Evolutionary conservation across 2,113 vertebrate genomes (phyloP), one percentile per base, ranked within the genome.

Genomic region (Cyphomyrus plagiostoma): DNA sequence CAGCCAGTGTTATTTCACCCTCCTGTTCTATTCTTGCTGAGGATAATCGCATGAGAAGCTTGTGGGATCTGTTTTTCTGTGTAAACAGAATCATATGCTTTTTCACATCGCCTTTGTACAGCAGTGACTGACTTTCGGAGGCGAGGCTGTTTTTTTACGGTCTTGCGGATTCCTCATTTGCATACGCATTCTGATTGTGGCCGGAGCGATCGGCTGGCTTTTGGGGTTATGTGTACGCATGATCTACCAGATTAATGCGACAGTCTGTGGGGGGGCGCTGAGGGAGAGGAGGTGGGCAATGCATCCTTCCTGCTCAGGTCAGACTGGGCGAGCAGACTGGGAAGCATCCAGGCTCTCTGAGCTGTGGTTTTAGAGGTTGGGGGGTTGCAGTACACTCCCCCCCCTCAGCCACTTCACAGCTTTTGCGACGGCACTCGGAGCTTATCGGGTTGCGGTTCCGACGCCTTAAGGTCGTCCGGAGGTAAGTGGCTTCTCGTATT

Each of bases 401-500:
- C 15, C 30, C 77, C 21, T 0, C 48, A n/a, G n/a, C 49, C 13
- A 52, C 49, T 30, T 45, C 58, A 48, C 46, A 66, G 62, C 62
- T 92, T 66, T 92, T 93, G 91, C 92, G 93, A 91, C 89, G 91
- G 45, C 80, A 84, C 19, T 90, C 58, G 56, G 35, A 90, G 26
- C 89, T 93, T 95, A 94, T 95, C 94, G 90, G 90, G 88, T 89
- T 92, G 93, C 91, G 91, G 94, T 94, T 93, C 93, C 93, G 94
- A 96, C 95, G 95, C 95, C 94, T 94, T 92, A 92, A 95, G 95
- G 95, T 95, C 93, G 39, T 88, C n/a, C 5, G 4, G 35, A 94
- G 94, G 94, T 94, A 94, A 95, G 94, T 92, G 92, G 93, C 95
- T 95, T 95, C 95, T 95, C 94, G 94, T 88, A 86, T 86, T n/a